Evolutionary conservation across 2,797 vertebrate species (phyloP).

Genomic region (Falco concolor): DNA sequence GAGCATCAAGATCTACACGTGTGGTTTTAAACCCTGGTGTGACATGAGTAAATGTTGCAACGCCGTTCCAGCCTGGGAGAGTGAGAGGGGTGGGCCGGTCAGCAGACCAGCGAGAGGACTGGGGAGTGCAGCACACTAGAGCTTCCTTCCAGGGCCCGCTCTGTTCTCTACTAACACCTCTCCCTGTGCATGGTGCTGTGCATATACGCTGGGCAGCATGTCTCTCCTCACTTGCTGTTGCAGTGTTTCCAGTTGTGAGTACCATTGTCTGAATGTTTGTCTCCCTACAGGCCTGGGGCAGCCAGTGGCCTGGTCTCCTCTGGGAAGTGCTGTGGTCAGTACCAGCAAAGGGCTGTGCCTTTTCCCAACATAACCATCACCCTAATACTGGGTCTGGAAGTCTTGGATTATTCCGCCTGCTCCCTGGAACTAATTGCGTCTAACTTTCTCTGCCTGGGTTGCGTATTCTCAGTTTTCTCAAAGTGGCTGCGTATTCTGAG

Average conservation of each 20-base stretch:
- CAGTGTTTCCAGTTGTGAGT: background rate
- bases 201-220: background rate
- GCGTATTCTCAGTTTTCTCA: background rate
- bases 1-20: fast-evolving
- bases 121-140: fast-evolving
- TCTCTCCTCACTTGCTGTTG: background rate
- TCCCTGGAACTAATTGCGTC: conserved; percentile 49
- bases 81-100: fast-evolving
- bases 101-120: background rate
- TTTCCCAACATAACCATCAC: conserved; percentile 57
- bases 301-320: conserved; percentile 74
- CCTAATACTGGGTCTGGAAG: conserved; percentile 49
- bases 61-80: fast-evolving
- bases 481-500: background rate
- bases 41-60: background rate
- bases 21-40: background rate
- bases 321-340: conserved; percentile 69
- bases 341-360: conserved; percentile 34
- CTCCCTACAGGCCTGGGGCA: conserved; percentile 77
- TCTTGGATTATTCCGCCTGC: background rate
- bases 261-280: conserved; percentile 72
- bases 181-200: background rate
- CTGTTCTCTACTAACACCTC: background rate
- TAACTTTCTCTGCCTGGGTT: conserved; percentile 30
- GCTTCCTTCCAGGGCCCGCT: background rate